Evolutionary conservation across 1,140 invertebrate genomes (phyloP).

Genomic region (Mycetomoellerius zeteki): DNA sequence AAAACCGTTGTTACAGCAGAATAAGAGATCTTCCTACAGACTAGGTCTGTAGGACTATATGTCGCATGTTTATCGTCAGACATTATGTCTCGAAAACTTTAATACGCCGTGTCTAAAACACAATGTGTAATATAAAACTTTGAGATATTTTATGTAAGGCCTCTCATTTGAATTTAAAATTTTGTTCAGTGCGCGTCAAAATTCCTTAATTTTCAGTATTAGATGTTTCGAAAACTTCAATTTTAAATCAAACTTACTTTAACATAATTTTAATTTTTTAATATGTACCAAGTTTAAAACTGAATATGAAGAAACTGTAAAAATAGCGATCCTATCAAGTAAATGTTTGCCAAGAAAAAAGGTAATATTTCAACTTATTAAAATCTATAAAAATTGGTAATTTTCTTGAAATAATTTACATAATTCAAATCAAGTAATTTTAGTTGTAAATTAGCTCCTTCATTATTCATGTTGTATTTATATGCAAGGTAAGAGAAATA

Average conservation of each 20-base stretch:
- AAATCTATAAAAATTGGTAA: constrained; percentile 1
- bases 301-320: not conserved
- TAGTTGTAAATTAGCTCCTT: not conserved
- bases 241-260: not conserved
- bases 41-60: too few relatives aligned
- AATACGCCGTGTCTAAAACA: not conserved
- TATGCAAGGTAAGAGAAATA: not conserved
- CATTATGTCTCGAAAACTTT: not conserved
- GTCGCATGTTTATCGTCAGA: not conserved
- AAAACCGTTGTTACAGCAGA: not conserved
- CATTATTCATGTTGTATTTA: not conserved
- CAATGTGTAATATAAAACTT: not conserved
- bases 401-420: constrained; percentile 18
- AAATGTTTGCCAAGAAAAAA: not conserved
- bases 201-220: not conserved
- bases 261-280: constrained; percentile 6
- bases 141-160: not conserved
- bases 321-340: not conserved
- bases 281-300: not conserved
- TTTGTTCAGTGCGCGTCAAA: not conserved
- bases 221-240: not conserved
- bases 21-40: constrained; percentile 1
- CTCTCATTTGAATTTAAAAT: not conserved
- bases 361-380: not conserved
- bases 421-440: constrained; percentile 10